Base-by-base conservation (phyloP, 2,797 vertebrate species). In the Melanotaenia pygmaea region DNA sequence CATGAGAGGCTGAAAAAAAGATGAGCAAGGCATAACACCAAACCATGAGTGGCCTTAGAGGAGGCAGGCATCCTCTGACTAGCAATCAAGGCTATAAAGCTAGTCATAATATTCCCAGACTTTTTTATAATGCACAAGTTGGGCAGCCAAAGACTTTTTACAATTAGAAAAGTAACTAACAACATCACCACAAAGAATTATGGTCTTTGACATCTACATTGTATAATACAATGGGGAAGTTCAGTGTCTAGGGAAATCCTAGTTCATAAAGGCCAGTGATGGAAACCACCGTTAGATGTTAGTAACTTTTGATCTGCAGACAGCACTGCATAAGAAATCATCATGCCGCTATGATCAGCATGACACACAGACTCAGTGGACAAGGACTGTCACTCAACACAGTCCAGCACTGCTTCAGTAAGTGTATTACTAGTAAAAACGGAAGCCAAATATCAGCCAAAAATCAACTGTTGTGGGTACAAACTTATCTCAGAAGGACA, bases 1-100 rank as follows among this genome's bases (percentile, higher is more conserved):
- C 58, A 70, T 59, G 56, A 79, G 76, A 75, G 76, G 61, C 50
- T 64, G 72, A 64, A 51, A 64, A 64, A 51, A 62, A 75, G 74
- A 70, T 22, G 72, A 69, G 64, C 24, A 58, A 62, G 72, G 68
- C 57, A 59, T 65, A 16, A 40, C 30, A 54, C 60, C 79, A 67
- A 53, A 59, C 32, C 64, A 59, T 37, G 40, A 64, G 50, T 16
- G 60, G 45, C 62, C 35, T 40, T 72, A 28, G 38, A 64, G 59
- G 59, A 73, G n/a, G 32, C 7, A 1, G 28, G 54, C 22, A 35
- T 32, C 53, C 37, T 67, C 34, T 64, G 54, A 54, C 34, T 61
- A 51, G 58, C 5, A 14, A 40, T 75, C 67, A 64, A 71, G 11
- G 54, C 57, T 67, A 30, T 65, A 18, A 45, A 45, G 10, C 38